These are phyloP conservation scores for Eurystomus gularis DNA, from an alignment of 2,113 vertebrate genomes.

Conservation along the genomic window DNA sequence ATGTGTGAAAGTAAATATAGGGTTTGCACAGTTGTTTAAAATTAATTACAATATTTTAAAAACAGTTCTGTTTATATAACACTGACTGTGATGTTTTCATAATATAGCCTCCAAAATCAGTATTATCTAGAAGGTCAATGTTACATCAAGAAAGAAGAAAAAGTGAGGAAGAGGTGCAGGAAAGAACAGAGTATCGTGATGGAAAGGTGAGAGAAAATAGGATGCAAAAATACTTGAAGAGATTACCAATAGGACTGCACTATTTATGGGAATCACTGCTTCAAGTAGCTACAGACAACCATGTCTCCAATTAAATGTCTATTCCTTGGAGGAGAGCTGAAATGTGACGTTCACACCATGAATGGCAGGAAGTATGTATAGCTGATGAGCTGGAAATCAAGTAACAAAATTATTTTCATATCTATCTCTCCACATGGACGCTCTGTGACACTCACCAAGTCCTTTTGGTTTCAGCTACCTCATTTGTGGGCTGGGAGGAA, in stretches of 20 bases:
- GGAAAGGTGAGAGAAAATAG: conserved; percentile 64
- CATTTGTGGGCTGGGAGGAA: not conserved
- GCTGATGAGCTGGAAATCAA: not conserved
- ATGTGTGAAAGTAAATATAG: not conserved
- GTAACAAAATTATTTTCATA: not conserved
- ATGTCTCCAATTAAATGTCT: not conserved
- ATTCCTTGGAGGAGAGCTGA: not conserved
- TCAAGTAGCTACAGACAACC: not conserved
- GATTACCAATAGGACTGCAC: not conserved
- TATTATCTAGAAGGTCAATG: not conserved
- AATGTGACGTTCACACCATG: not conserved
- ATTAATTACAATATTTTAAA: not conserved
- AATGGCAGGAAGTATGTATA: not conserved
- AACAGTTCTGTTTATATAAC: not conserved
- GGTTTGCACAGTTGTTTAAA: not conserved
- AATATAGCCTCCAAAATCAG: not conserved
- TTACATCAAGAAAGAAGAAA: not conserved
- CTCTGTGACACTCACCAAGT: not conserved
- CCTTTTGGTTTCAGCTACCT: not conserved
- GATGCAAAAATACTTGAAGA: not conserved
- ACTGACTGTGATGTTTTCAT: not conserved
- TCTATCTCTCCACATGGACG: not conserved
- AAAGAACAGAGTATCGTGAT: conserved; percentile 69
- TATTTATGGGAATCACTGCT: not conserved
- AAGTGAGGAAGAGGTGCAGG: conserved; percentile 24